phyloP scores from a whole-genome alignment of 1,140 invertebrate species.

The Drosophila watanabei region DNA sequence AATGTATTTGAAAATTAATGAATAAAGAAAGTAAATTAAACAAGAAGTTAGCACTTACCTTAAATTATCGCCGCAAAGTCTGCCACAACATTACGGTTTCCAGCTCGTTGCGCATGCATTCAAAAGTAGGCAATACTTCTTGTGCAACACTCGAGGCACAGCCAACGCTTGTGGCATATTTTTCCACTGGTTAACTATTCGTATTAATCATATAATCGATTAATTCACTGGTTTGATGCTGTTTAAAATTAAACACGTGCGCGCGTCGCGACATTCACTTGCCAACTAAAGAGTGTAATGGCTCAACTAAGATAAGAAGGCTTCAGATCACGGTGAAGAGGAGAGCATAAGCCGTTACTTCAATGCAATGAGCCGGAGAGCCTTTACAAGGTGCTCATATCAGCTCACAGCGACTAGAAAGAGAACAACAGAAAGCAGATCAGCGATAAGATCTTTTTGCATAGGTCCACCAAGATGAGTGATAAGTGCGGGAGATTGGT shows the following conservation, averaged over 20 bases:
- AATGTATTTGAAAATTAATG: background rate
- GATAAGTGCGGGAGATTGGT: no score
- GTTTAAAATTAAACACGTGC: background rate
- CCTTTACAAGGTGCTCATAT: background rate
- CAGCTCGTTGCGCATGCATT: background rate
- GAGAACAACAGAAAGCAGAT: background rate
- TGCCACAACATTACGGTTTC: background rate
- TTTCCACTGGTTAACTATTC: background rate
- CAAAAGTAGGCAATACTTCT: constrained; percentile 31
- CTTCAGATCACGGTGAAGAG: no score
- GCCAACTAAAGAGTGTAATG: background rate
- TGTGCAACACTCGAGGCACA: no score
- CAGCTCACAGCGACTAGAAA: background rate
- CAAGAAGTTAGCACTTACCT: background rate
- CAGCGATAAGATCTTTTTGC: background rate
- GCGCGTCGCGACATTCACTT: background rate
- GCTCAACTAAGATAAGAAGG: background rate
- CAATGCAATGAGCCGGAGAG: background rate
- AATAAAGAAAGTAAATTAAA: background rate
- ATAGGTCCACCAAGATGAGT: no score
- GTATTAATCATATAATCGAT: background rate
- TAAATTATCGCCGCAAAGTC: background rate
- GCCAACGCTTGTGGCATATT: background rate
- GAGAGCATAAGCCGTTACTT: background rate
- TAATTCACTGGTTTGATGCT: background rate